Percentiles rank a stretch among this genome's conserved stretches.
phyloP scores from a whole-genome alignment of 2,113 vertebrate genomes.

The Beaufortia kweichowensis region DNA sequence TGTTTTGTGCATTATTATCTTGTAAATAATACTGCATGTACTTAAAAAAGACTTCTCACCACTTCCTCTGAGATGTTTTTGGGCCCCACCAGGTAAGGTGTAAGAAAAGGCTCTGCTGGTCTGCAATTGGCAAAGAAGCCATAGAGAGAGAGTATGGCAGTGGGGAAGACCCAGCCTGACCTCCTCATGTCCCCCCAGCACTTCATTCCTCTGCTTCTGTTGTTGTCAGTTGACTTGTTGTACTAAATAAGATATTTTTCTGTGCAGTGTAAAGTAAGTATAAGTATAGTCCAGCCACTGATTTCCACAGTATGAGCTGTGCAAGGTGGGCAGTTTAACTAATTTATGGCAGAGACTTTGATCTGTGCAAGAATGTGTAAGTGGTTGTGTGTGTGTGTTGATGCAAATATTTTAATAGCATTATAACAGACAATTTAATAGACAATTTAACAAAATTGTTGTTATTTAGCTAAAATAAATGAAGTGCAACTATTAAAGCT shows the following conservation, averaged over 20 bases:
- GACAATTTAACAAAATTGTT: too few species aligned
- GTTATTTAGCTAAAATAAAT: too few species aligned
- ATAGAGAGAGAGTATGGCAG: conserved; percentile 67
- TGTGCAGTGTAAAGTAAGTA: not conserved
- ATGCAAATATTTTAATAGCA: too few species aligned
- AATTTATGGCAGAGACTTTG: conserved; percentile 67
- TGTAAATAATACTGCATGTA: not conserved
- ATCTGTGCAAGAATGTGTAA: conserved; percentile 18
- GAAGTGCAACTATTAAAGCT: too few species aligned
- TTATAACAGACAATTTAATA: too few species aligned
- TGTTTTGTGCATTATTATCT: not conserved
- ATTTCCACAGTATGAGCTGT: not conserved
- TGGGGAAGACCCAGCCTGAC: conserved; percentile 66
- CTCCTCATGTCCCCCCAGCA: conserved; percentile 40
- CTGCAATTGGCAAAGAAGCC: conserved; percentile 74
- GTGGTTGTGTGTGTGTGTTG: not conserved
- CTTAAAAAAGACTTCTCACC: conserved; percentile 56
- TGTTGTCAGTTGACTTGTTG: not conserved
- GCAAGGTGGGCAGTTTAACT: not conserved
- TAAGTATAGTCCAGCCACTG: not conserved
- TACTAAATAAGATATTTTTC: not conserved
- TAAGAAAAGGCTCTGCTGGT: conserved; percentile 73
- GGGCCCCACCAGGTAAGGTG: conserved; percentile 73
- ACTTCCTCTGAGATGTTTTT: conserved; percentile 74
- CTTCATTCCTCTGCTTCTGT: conserved; percentile 22